phyloP scores from a whole-genome alignment of 1,140 invertebrate genomes.

The Schlechtendalia chinensis region DNA sequence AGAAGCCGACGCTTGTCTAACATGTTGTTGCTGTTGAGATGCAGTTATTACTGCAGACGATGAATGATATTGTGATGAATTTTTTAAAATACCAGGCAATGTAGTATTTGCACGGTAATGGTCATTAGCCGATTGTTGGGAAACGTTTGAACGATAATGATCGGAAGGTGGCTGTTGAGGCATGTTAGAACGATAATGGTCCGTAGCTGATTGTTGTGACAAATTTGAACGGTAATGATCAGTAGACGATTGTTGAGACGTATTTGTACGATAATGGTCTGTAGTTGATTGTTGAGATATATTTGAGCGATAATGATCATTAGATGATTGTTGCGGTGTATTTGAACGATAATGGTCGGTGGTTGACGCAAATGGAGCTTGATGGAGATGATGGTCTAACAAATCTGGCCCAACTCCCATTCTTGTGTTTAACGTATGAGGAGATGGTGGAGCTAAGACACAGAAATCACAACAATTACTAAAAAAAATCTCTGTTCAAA shows the following conservation, averaged over 20 bases:
- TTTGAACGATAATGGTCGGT: constrained; percentile 41
- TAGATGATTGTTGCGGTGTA: constrained; percentile 32
- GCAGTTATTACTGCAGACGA: constrained; percentile 38
- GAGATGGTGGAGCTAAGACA: constrained; percentile 71
- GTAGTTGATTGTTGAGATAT: constrained; percentile 32
- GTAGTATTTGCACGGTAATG: constrained; percentile 35
- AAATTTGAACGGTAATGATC: constrained; percentile 50
- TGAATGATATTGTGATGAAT: constrained; percentile 36
- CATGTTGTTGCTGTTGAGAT: constrained; percentile 2
- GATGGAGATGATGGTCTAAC: constrained; percentile 49
- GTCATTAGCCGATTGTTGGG: constrained; percentile 23
- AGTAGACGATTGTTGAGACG: constrained; percentile 44
- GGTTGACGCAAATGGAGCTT: constrained; percentile 17
- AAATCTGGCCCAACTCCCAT: constrained; percentile 49
- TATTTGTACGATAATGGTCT: constrained; percentile 40
- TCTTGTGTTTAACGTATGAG: constrained; percentile 57
- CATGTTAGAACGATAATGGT: constrained; percentile 31
- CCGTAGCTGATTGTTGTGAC: constrained; percentile 43
- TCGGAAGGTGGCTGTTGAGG: constrained; percentile 24
- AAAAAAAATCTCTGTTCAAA: too few species aligned
- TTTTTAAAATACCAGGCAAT: constrained; percentile 44
- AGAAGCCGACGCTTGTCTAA: constrained; percentile 55
- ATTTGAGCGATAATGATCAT: constrained; percentile 40
- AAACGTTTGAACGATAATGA: constrained; percentile 30
- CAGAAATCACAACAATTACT: constrained; percentile 42